Conservation (phyloP, 2,888 invertebrate species). For the Eutolmus rufibarbis region DNA sequence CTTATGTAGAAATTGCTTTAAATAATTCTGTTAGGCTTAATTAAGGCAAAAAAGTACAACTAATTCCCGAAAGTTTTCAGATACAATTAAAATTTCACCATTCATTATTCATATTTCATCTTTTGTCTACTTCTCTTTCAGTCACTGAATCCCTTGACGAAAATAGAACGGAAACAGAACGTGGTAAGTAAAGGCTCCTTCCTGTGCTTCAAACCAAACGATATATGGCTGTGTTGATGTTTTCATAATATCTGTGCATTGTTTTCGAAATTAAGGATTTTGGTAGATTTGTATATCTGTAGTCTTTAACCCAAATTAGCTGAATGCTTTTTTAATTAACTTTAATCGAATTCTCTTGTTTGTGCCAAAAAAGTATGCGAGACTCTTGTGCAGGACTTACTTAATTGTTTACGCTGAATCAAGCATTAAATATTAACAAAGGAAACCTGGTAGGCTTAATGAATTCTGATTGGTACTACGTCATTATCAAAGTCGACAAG, state of each 20-base stretch:
- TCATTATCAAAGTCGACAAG: neutral
- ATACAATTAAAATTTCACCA: constrained; percentile 4
- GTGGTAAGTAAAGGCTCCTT: constrained; percentile 33
- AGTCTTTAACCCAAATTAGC: neutral
- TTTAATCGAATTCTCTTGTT: neutral
- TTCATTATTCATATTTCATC: constrained; percentile 34
- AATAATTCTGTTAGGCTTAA: neutral
- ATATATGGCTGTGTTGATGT: constrained; percentile 6
- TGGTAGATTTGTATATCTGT: neutral
- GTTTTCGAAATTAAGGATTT: neutral
- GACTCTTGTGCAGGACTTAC: neutral
- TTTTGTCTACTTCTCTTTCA: constrained; percentile 36
- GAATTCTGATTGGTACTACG: neutral
- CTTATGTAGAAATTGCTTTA: neutral
- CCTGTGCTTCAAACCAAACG: neutral
- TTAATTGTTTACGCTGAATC: neutral
- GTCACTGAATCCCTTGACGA: constrained; percentile 35
- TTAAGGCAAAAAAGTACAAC: neutral
- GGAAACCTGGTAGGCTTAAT: neutral
- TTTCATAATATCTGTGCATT: neutral
- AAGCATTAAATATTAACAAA: neutral
- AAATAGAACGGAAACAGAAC: constrained; percentile 28
- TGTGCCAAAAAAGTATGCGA: neutral
- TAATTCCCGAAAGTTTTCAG: neutral
- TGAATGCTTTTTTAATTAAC: neutral